A percentile compares a stretch with the other conserved stretches of the same genome.
Conservation (phyloP, 1,140 invertebrate genomes). For the Drosophila elegans region DNA sequence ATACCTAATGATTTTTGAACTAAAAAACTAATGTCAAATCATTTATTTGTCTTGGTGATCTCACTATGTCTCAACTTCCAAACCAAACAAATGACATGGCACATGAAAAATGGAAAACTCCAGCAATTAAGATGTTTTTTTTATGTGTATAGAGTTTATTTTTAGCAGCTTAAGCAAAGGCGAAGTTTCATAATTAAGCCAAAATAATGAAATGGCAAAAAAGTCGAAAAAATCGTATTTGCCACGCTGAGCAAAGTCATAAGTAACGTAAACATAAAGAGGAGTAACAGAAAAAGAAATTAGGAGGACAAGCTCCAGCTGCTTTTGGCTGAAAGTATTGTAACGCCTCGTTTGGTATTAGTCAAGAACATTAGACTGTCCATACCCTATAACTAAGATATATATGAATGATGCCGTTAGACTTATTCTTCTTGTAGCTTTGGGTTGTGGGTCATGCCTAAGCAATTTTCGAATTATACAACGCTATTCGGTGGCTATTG, state of each 20-base stretch:
- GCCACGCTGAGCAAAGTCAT: slow-evolving; percentile 9
- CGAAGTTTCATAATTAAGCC: slow-evolving; percentile 41
- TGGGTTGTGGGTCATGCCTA: slow-evolving; percentile 43
- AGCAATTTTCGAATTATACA: slow-evolving; percentile 36
- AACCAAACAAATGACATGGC: slow-evolving; percentile 49
- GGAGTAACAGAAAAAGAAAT: slow-evolving; percentile 7
- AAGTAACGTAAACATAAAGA: slow-evolving; percentile 4
- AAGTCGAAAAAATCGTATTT: slow-evolving; percentile 18
- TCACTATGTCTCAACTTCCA: slow-evolving; percentile 7
- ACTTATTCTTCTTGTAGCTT: slow-evolving; percentile 5
- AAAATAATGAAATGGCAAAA: slow-evolving; percentile 34
- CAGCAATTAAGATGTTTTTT: slow-evolving; percentile 44
- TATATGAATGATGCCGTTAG: slow-evolving; percentile 27
- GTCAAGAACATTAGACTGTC: slow-evolving; percentile 19
- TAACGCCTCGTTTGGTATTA: slow-evolving; percentile 48
- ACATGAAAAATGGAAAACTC: slow-evolving; percentile 18
- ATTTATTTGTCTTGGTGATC: slow-evolving; percentile 28
- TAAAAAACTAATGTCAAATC: slow-evolving; percentile 18
- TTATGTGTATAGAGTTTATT: slow-evolving; percentile 26
- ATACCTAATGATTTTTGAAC: background rate
- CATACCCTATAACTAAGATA: slow-evolving; percentile 18
- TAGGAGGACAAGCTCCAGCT: slow-evolving; percentile 16
- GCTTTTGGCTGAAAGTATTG: slow-evolving; percentile 10
- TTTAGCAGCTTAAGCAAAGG: slow-evolving; percentile 27
- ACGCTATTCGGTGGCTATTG: slow-evolving; percentile 6